Evolutionary conservation across 2,113 vertebrate genomes (phyloP).

Genomic region (Azemiops feae): DNA sequence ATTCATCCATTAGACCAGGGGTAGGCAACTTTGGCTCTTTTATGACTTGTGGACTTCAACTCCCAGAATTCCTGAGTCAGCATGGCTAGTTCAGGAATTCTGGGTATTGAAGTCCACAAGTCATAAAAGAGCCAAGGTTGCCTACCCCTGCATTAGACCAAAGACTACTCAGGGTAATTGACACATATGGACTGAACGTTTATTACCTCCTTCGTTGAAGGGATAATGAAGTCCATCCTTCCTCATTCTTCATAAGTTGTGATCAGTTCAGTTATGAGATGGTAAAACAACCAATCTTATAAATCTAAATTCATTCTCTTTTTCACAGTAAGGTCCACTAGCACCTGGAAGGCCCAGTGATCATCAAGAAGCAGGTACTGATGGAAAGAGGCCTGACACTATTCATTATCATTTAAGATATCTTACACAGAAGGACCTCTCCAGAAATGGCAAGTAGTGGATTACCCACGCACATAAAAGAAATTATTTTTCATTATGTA

Average conservation of each 20-base stretch:
- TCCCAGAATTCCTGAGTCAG: no score
- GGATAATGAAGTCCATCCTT: background rate
- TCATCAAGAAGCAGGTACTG: background rate
- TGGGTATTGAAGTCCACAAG: no score
- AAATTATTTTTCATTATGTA: conserved; percentile 16
- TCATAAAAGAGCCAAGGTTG: no score
- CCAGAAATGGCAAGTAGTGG: background rate
- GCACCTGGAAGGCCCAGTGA: background rate
- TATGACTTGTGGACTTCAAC: no score
- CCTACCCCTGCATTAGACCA: background rate
- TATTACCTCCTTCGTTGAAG: background rate
- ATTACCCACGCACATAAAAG: background rate
- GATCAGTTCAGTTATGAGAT: no score
- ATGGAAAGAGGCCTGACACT: background rate
- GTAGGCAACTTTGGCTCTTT: no score
- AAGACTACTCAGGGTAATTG: background rate
- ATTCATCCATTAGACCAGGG: background rate
- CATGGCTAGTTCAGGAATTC: no score
- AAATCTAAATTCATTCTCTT: background rate
- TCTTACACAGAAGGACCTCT: background rate
- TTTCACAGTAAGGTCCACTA: background rate
- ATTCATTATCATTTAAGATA: background rate
- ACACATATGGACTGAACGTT: background rate
- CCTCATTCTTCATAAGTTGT: background rate
- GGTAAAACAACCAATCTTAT: background rate